Evolutionary conservation across 1,140 invertebrate species (phyloP).

Genomic region (Penaeus japonicus): DNA sequence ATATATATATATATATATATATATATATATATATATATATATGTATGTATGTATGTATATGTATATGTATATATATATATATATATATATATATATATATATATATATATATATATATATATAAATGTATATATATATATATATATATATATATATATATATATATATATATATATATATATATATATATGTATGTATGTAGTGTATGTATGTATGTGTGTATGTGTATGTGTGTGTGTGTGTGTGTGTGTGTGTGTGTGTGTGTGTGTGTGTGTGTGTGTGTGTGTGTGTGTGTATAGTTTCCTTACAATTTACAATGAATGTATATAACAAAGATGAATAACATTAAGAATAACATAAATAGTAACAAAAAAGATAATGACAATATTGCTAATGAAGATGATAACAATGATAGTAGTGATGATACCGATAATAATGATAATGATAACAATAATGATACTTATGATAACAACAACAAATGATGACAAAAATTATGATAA

Average conservation of each 20-base stretch:
- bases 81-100: neutral
- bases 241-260: too few relatives aligned
- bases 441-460: neutral
- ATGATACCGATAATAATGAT: neutral
- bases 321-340: too few relatives aligned
- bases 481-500: neutral
- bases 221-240: too few relatives aligned
- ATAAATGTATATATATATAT: neutral
- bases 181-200: too few relatives aligned
- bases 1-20: neutral
- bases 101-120: slow-evolving; percentile 6
- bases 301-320: too few relatives aligned
- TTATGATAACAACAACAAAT: neutral
- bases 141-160: neutral
- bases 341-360: too few relatives aligned
- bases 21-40: too few relatives aligned
- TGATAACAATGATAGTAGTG: neutral
- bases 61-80: neutral
- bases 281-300: too few relatives aligned
- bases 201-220: too few relatives aligned
- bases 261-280: too few relatives aligned
- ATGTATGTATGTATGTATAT: neutral
- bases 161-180: too few relatives aligned
- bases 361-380: too few relatives aligned
- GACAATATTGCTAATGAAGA: neutral